Evolutionary conservation across 2,797 vertebrate genomes (phyloP).

Genomic region (Lemur catta): DNA sequence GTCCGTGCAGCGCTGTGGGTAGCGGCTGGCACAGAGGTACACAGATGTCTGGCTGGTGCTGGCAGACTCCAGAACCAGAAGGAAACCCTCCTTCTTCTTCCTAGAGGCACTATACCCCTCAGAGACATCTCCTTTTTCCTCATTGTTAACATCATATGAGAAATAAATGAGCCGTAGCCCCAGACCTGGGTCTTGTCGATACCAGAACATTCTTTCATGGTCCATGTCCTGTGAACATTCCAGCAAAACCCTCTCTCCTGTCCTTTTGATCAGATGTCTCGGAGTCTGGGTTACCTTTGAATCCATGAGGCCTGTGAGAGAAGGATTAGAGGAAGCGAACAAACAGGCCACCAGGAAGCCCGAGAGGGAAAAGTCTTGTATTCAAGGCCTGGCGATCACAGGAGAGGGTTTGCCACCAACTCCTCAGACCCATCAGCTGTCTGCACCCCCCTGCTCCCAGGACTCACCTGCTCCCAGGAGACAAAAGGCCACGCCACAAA

Average conservation of each 20-base stretch:
- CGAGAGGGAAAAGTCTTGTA: neutral
- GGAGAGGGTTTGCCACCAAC: neutral
- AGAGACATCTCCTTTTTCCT: neutral
- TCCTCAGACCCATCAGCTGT: neutral
- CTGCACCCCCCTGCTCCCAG: neutral
- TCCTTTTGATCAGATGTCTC: neutral
- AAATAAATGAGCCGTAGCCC: slow-evolving; percentile 5
- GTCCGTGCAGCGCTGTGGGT: neutral
- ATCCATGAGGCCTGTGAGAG: neutral
- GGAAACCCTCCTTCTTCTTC: neutral
- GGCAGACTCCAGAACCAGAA: neutral
- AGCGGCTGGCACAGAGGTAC: slow-evolving; percentile 43
- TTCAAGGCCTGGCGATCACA: neutral
- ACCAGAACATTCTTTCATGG: slow-evolving; percentile 38
- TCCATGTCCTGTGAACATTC: neutral
- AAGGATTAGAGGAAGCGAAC: neutral
- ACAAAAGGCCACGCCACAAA: neutral
- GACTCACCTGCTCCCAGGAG: slow-evolving; percentile 43
- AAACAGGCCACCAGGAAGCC: neutral
- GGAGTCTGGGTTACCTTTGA: slow-evolving; percentile 7
- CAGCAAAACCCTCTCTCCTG: neutral
- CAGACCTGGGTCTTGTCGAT: slow-evolving; percentile 42
- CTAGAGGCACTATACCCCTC: neutral
- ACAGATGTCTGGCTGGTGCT: slow-evolving; percentile 7
- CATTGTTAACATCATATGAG: rapidly evolving